phyloP scores from a whole-genome alignment of 2,888 invertebrate species.

The Agrilus biguttatus region DNA sequence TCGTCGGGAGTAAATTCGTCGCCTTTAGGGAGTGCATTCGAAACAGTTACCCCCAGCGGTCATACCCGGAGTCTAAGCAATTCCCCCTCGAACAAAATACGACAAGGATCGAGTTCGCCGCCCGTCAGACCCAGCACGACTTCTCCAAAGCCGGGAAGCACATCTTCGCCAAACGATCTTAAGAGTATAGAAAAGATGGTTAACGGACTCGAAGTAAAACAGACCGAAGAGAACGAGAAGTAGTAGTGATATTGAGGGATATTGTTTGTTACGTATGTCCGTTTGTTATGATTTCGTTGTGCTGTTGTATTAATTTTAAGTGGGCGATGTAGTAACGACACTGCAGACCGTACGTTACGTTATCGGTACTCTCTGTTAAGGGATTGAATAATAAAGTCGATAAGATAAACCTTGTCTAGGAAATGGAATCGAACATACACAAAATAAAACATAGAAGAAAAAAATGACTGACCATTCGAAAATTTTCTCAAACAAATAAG shows the following conservation, averaged over 20 bases:
- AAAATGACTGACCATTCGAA: too few species aligned
- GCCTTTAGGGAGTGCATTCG: constrained; percentile 70
- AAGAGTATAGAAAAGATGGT: constrained; percentile 97
- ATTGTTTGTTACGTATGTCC: too few species aligned
- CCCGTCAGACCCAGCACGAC: constrained; percentile 42
- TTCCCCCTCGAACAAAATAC: constrained; percentile 38
- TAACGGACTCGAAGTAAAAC: constrained; percentile 82
- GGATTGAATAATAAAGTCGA: too few species aligned
- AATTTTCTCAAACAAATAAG: too few species aligned
- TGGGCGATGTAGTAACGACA: too few species aligned
- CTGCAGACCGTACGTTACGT: too few species aligned
- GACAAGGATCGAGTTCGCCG: constrained; percentile 36
- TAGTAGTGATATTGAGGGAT: constrained; percentile 16
- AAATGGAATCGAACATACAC: too few species aligned
- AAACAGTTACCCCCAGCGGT: constrained; percentile 72
- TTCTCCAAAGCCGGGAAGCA: constrained; percentile 36
- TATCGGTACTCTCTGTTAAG: too few species aligned
- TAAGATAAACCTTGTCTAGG: too few species aligned
- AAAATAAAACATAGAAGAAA: too few species aligned
- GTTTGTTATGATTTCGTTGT: too few species aligned
- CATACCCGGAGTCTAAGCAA: constrained; percentile 50
- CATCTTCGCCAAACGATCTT: constrained; percentile 63
- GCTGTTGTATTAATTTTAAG: too few species aligned
- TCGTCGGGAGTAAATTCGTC: constrained; percentile 35
- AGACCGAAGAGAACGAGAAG: constrained; percentile 31